These are phyloP conservation scores for Drosophila ochracea DNA, from an alignment of 2,888 invertebrate species.

Conservation along the genomic window DNA sequence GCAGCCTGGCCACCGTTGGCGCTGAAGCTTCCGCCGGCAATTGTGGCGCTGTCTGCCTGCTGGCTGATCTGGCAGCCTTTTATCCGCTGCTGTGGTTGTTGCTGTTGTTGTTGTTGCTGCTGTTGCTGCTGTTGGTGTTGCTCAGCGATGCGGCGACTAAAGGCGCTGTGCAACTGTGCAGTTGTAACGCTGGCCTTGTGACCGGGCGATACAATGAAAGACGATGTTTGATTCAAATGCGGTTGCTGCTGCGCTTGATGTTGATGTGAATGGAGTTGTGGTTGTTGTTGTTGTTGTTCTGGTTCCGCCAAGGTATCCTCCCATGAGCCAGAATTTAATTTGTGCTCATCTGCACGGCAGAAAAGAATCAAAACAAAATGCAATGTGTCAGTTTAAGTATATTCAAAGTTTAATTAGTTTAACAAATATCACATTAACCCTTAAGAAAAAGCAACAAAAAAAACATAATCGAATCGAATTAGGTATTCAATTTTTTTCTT, in stretches of 20 bases:
- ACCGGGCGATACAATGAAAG: constrained; percentile 33
- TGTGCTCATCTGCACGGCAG: constrained; percentile 89
- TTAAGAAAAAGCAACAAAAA: neutral
- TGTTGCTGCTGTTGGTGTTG: constrained; percentile 68
- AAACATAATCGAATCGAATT: neutral
- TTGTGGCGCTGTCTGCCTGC: constrained; percentile 68
- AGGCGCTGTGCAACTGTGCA: constrained; percentile 81
- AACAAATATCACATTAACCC: neutral
- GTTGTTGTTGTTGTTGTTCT: constrained; percentile 21
- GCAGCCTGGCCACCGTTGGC: constrained; percentile 83
- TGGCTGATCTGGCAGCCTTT: constrained; percentile 57
- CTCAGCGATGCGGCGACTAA: constrained; percentile 73
- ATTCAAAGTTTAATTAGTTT: neutral
- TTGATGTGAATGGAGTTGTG: constrained; percentile 16
- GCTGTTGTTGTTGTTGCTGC: neutral
- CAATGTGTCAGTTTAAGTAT: neutral
- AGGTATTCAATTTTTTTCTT: neutral
- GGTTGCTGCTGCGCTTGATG: constrained; percentile 16
- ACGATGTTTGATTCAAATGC: constrained; percentile 36
- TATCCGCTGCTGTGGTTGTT: constrained; percentile 48
- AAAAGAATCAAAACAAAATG: neutral
- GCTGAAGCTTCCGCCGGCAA: constrained; percentile 83
- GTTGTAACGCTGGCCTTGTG: constrained; percentile 80
- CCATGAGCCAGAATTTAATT: constrained; percentile 91
- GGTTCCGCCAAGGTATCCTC: constrained; percentile 86